Conservation (phyloP, 1,140 invertebrate genomes). For the Meloidogyne exigua region DNA sequence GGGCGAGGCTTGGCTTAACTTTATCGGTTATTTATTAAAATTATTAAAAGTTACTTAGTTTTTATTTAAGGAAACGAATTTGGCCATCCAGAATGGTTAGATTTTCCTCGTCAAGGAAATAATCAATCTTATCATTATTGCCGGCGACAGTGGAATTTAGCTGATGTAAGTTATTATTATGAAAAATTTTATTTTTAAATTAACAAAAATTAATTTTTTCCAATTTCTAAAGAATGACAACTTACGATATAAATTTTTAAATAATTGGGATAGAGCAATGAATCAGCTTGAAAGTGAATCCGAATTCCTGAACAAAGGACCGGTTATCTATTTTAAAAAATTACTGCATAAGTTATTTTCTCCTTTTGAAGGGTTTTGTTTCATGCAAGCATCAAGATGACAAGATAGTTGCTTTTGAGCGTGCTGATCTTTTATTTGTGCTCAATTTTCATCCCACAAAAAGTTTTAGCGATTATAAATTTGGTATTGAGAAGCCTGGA, state of each 20-base stretch:
- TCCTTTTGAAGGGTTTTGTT: slow-evolving; percentile 76
- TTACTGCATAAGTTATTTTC: slow-evolving; percentile 9
- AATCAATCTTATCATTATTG: slow-evolving; percentile 95
- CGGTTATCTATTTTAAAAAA: slow-evolving; percentile 23
- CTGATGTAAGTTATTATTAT: slow-evolving; percentile 71
- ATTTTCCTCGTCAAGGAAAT: slow-evolving; percentile 93
- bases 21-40: slow-evolving; percentile 72
- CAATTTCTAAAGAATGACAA: slow-evolving; percentile 37
- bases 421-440: slow-evolving; percentile 84
- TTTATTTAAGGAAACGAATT: slow-evolving; percentile 83
- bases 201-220: no score
- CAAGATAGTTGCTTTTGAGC: slow-evolving; percentile 91
- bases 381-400: slow-evolving; percentile 93
- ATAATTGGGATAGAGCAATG: slow-evolving; percentile 88
- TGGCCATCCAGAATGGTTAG: slow-evolving; percentile 98
- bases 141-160: slow-evolving; percentile 88
- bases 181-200: slow-evolving; percentile 64
- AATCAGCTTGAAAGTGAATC: slow-evolving; percentile 82
- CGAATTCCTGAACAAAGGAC: slow-evolving; percentile 78
- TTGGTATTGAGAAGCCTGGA: slow-evolving; percentile 76
- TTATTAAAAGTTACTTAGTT: not conserved
- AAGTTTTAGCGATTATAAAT: slow-evolving; percentile 86
- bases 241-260: slow-evolving; percentile 88
- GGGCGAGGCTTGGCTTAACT: slow-evolving; percentile 96
- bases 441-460: slow-evolving; percentile 93